A percentile compares a stretch with the other conserved stretches of the same genome.
Conservation (phyloP, 2,888 invertebrate species). For the Agapostemon virescens region DNA sequence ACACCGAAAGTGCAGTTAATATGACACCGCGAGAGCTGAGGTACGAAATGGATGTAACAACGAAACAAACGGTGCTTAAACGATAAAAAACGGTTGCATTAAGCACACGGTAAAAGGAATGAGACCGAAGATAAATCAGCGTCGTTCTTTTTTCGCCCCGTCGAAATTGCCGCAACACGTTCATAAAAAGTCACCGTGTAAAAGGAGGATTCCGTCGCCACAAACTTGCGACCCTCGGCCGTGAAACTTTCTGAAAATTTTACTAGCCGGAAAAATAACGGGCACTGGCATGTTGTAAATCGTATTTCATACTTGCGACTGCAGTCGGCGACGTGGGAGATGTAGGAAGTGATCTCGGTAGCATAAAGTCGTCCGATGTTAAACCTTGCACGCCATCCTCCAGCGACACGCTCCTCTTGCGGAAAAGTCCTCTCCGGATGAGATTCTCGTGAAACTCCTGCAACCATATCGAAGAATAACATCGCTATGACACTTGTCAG, state of each 20-base stretch:
- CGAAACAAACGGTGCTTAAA: not conserved
- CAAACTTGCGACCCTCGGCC: not conserved
- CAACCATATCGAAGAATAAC: constrained; percentile 38
- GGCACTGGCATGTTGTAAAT: not conserved
- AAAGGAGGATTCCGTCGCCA: not conserved
- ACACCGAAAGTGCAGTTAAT: not conserved
- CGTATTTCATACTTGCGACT: constrained; percentile 57
- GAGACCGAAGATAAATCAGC: constrained; percentile 10
- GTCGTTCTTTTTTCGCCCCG: constrained; percentile 1
- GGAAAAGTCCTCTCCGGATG: constrained; percentile 88
- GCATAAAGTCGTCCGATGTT: constrained; percentile 78
- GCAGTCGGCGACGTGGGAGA: constrained; percentile 82
- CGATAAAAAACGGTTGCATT: constrained; percentile 3
- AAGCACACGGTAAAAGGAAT: not conserved
- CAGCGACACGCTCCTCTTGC: constrained; percentile 88
- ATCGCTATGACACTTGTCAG: not conserved
- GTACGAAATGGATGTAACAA: not conserved
- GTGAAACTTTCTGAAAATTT: constrained; percentile 18
- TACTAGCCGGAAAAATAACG: not conserved
- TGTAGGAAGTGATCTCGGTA: constrained; percentile 85
- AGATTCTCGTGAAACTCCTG: constrained; percentile 91
- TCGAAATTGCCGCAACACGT: constrained; percentile 19
- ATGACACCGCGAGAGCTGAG: not conserved
- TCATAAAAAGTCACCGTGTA: constrained; percentile 2
- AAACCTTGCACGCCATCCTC: constrained; percentile 82